These are phyloP conservation scores for Lacerta bilineata DNA, from an alignment of 2,797 vertebrate species.

Conservation along the genomic window DNA sequence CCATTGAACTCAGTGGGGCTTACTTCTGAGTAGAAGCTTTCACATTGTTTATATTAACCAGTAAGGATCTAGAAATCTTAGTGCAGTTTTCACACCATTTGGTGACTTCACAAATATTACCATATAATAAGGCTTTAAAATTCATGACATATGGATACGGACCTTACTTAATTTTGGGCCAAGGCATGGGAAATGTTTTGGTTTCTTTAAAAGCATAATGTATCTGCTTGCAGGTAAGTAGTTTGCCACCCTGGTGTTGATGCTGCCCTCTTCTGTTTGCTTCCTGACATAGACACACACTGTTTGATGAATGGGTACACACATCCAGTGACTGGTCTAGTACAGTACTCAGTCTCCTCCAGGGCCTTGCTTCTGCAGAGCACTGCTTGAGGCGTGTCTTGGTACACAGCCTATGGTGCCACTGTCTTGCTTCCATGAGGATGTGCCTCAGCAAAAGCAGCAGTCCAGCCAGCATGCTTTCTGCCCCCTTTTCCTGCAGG, in stretches of 20 bases:
- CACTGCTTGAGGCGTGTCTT: not conserved
- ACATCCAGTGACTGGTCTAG: not conserved
- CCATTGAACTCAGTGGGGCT: not conserved
- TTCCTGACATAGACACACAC: not conserved
- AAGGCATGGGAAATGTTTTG: not conserved
- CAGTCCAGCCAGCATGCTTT: not conserved
- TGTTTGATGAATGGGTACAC: not conserved
- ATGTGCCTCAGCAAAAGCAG: not conserved
- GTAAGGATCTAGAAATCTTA: not conserved
- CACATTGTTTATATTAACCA: not conserved
- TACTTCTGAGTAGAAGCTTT: not conserved
- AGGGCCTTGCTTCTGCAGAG: not conserved
- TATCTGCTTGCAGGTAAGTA: not conserved
- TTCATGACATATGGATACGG: too few relatives aligned
- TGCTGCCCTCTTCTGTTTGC: not conserved
- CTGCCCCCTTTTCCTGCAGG: not conserved
- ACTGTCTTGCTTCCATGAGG: not conserved
- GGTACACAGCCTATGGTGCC: not conserved
- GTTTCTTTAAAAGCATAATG: not conserved
- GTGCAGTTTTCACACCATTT: not conserved
- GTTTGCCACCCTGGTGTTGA: not conserved
- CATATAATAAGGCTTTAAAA: not conserved
- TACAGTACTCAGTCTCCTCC: not conserved
- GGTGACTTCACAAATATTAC: not conserved
- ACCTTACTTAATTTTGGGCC: too few relatives aligned